phyloP scores from a whole-genome alignment of 1,140 invertebrate genomes.

The Antheraea mylitta region DNA sequence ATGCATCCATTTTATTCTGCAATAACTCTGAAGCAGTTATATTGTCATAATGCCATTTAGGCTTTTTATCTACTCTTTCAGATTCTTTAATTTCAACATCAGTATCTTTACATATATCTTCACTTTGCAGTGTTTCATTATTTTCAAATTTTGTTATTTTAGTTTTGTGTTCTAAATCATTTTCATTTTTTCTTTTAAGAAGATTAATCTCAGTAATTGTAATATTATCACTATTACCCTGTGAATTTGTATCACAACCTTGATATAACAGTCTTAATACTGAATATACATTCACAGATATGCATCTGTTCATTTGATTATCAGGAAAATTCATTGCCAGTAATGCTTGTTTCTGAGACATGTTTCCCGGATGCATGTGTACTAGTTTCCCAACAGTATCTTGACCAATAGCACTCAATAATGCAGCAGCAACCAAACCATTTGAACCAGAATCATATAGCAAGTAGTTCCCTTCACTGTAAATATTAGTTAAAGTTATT shows the following conservation, averaged over 20 bases:
- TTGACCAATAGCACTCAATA: slow-evolving; percentile 86
- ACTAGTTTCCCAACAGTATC: slow-evolving; percentile 82
- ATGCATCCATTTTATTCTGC: slow-evolving; percentile 84
- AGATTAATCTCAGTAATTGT: slow-evolving; percentile 33
- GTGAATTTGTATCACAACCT: slow-evolving; percentile 58
- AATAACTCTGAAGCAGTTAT: slow-evolving; percentile 80
- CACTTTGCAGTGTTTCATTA: slow-evolving; percentile 24
- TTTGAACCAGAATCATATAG: slow-evolving; percentile 93
- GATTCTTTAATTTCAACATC: slow-evolving; percentile 15
- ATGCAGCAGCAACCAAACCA: slow-evolving; percentile 89
- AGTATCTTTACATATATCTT: slow-evolving; percentile 22
- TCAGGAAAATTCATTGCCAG: slow-evolving; percentile 87
- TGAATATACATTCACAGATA: slow-evolving; percentile 86
- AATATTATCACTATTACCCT: slow-evolving; percentile 31
- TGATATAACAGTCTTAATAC: slow-evolving; percentile 84
- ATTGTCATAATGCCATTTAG: slow-evolving; percentile 84
- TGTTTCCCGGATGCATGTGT: slow-evolving; percentile 89
- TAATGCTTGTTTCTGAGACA: slow-evolving; percentile 87
- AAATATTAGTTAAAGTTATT: slow-evolving; percentile 89
- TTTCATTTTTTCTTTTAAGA: slow-evolving; percentile 58
- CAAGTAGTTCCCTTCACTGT: slow-evolving; percentile 87
- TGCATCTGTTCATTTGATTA: slow-evolving; percentile 83
- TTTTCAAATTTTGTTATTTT: slow-evolving; percentile 45
- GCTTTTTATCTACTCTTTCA: slow-evolving; percentile 69
- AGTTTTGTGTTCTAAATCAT: slow-evolving; percentile 33